Evolutionary conservation across 2,888 invertebrate genomes (phyloP), one percentile per base, ranked within the genome.

Genomic region (Drosophila mayaguana): DNA sequence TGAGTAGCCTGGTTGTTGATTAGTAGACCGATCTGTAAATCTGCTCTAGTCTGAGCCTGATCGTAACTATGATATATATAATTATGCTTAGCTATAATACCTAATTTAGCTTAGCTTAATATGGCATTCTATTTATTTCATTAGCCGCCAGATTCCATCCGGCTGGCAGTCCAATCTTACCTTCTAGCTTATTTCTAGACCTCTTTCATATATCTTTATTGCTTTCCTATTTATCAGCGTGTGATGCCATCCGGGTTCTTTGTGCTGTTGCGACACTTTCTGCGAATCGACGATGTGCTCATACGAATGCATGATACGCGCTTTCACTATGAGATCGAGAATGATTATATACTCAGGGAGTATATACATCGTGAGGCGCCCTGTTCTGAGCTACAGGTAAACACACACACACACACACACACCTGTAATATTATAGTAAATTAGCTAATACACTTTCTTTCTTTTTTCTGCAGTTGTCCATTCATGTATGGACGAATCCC

Each of bases 161-260:
- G 7, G 11, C 22, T 14, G 45, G 45, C 45, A 22, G 14, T 14
- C 7, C 9, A 25, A 22, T 22, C 20, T 14, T n/a, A 11, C 3
- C 4, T 11, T 18, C 4, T 18, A 18, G 42, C 42, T 20, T 20
- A 20, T 6, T 43, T 20, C 7, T 20, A 20, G 16, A 25, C 25
- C 46, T 46, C 46, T 32, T 25, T 5, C 0, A 25, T 34, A 34
- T 36, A 32, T 46, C 18, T 48, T 1, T 36, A 36, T 18, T 32
- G 9, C 11, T 25, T n/a, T 9, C 1, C 51, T 16, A n/a, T 81
- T 82, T 93, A 93, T 66, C 94, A 98, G 98, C 95, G 99, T 90
- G 98, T 98, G 2, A 99, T 99, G 99, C 97, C 98, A 0, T 95
- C 96, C 45, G 96, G 97, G 77, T 98, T 98, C 94, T 99, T 97